These are phyloP conservation scores for Acrocephalus kingi DNA, from an alignment of 2,113 vertebrate species.

Conservation along the genomic window DNA sequence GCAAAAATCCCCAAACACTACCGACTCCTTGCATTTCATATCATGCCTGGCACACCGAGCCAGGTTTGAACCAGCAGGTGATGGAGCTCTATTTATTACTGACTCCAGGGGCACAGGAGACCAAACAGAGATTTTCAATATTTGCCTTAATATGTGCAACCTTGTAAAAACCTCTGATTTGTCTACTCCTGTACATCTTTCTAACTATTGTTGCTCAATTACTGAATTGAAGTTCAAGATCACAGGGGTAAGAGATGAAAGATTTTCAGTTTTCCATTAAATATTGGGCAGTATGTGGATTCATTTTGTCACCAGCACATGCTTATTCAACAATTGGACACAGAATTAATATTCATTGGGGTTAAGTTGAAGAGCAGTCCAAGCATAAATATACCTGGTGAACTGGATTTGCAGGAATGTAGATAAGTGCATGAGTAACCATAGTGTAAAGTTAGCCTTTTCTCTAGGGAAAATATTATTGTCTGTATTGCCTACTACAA, in stretches of 20 bases:
- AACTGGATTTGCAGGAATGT: background rate
- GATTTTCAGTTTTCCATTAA: background rate
- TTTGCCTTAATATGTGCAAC: background rate
- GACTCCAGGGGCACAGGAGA: background rate
- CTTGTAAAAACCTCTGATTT: background rate
- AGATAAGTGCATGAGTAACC: background rate
- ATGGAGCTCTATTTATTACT: background rate
- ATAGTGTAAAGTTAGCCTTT: background rate
- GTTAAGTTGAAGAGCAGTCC: background rate
- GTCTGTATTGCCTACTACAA: background rate
- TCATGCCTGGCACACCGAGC: background rate
- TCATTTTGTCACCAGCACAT: accelerated
- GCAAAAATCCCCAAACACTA: background rate
- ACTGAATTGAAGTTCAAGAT: background rate
- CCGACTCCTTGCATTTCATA: background rate
- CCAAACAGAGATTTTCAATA: background rate
- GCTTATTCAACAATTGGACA: background rate
- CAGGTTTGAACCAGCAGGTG: background rate
- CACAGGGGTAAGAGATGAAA: background rate
- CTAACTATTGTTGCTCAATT: background rate
- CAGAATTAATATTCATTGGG: background rate
- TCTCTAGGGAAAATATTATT: background rate
- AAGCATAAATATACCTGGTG: background rate
- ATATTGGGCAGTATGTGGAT: background rate
- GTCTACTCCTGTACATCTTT: background rate